Evolutionary conservation across 2,797 vertebrate species (phyloP).

Genomic region (Acrossocheilus fasciatus): DNA sequence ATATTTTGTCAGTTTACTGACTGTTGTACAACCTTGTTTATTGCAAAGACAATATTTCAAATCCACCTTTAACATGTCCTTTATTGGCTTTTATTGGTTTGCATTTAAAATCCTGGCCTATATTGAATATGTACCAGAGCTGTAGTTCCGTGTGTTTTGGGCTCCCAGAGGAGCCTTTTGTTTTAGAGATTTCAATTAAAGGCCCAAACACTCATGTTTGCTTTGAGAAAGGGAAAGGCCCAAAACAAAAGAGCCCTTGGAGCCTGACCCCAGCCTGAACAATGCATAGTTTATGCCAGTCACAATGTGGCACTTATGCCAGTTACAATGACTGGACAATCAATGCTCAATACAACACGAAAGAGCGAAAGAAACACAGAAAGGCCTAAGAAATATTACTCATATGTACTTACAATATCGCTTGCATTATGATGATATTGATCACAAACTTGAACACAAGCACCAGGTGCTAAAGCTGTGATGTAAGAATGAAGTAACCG

Average conservation of each 20-base stretch:
- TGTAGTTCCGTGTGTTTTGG: background rate
- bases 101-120: background rate
- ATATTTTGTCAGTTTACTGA: background rate
- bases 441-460: background rate
- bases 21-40: constrained; percentile 13
- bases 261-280: constrained; percentile 79
- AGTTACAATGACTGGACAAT: constrained; percentile 75
- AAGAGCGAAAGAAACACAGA: constrained; percentile 16
- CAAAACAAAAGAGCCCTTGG: constrained; percentile 81
- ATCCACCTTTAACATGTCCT: constrained; percentile 3
- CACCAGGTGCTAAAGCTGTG: background rate
- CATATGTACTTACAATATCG: background rate
- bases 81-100: background rate
- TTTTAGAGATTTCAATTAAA: constrained; percentile 53
- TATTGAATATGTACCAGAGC: background rate
- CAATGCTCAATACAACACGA: constrained; percentile 48
- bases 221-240: constrained; percentile 62
- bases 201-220: constrained; percentile 15
- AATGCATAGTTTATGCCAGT: constrained; percentile 78
- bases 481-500: constrained; percentile 26
- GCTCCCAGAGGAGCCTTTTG: constrained; percentile 60
- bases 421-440: background rate
- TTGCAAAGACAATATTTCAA: background rate
- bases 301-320: constrained; percentile 75
- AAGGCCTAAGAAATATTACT: background rate